Evolutionary conservation across 2,888 invertebrate species (phyloP), one percentile per base, ranked within the genome.

Genomic region (Pseudolycoriella hygida): DNA sequence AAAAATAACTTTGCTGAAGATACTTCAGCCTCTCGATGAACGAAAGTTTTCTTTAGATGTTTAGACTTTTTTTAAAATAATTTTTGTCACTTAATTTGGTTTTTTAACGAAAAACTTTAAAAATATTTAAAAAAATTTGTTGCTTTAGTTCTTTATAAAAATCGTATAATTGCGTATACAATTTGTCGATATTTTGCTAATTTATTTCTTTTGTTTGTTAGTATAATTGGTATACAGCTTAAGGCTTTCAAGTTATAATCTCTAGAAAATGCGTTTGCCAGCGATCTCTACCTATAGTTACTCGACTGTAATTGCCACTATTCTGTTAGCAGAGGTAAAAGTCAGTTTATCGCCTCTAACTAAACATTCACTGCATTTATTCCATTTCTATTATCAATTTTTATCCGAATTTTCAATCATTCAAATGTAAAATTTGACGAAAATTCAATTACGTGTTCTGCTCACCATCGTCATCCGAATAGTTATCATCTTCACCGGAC

Each of bases 181-280:
- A 45, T 37, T 41, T n/a, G 32, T n/a, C 15, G 6, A 11, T 38
- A 37, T 32, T 44, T 30, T 39, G 19, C 12, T n/a, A n/a, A 12
- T 17, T 43, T 20, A 14, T 10, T 37, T 43, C 12, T 18, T 18
- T 37, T 18, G 25, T 42, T 41, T 46, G n/a, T 20, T 41, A n/a
- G 11, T 17, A 32, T 40, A 44, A 59, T 58, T 61, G 61, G 64
- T 64, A 64, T 64, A 64, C 64, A 60, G 55, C 55, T 56, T 64
- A 64, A 64, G 64, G 64, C 64, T 64, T 45, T 60, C 40, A 31
- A 45, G 59, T 56, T 25, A 25, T 6, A 6, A 25, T 25, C 8
- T 25, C 25, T 25, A 25, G 5, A 25, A 25, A 42, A n/a, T n/a
- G n/a, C n/a, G n/a, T n/a, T n/a, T n/a, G n/a, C n/a, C n/a, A n/a